phyloP scores from a whole-genome alignment of 2,888 invertebrate species.

The Drepana falcataria region DNA sequence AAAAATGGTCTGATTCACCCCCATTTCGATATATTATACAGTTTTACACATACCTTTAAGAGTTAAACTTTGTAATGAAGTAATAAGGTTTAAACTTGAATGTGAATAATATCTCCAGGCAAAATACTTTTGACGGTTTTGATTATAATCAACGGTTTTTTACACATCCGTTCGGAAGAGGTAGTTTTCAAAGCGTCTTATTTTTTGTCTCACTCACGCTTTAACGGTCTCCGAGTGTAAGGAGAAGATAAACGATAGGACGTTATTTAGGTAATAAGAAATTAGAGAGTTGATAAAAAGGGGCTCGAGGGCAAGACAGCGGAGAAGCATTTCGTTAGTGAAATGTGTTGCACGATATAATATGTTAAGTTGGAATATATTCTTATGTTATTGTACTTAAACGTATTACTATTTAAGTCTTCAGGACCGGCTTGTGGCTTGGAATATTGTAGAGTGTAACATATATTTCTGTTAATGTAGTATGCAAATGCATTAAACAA shows the following conservation, averaged over 20 bases:
- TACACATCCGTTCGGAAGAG: conserved; percentile 25
- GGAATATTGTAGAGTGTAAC: no score
- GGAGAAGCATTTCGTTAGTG: not conserved
- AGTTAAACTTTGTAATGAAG: not conserved
- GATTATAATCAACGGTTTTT: conserved; percentile 29
- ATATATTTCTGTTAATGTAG: no score
- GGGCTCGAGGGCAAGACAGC: not conserved
- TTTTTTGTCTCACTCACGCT: conserved; percentile 10
- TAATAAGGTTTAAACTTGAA: not conserved
- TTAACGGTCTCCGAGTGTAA: not conserved
- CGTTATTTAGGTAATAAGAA: not conserved
- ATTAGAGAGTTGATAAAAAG: not conserved
- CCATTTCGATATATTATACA: not conserved
- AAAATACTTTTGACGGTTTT: conserved; percentile 13
- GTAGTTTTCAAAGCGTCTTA: conserved; percentile 1
- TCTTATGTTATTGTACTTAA: no score
- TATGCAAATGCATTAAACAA: no score
- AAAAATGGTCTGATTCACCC: not conserved
- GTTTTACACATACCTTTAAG: not conserved
- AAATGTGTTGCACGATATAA: not conserved
- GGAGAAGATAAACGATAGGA: not conserved
- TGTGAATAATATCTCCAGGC: not conserved
- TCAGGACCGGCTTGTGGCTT: no score
- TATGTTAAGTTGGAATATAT: no score
- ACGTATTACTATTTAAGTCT: no score